These are phyloP conservation scores for Salpingus planirostris DNA, from an alignment of 2,888 invertebrate genomes.

Conservation along the genomic window DNA sequence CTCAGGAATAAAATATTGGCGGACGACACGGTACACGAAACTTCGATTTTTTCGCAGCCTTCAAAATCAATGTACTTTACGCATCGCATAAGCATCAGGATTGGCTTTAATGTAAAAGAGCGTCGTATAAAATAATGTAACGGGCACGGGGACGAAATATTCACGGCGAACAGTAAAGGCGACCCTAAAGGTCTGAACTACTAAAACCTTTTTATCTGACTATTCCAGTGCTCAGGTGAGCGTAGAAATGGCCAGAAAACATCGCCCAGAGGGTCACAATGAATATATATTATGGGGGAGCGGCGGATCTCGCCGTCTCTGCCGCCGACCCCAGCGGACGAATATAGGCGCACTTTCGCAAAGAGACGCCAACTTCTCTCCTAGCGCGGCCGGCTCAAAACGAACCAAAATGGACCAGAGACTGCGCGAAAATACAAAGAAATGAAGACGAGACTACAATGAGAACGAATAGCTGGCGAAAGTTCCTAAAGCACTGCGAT, in stretches of 20 bases:
- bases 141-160: conserved; percentile 11
- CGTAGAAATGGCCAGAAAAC: conserved; percentile 32
- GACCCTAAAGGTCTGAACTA: conserved; percentile 28
- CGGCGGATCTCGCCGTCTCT: conserved; percentile 3
- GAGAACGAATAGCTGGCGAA: conserved; percentile 22
- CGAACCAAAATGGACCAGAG: conserved; percentile 10
- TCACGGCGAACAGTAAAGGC: conserved; percentile 16
- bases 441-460: conserved; percentile 23
- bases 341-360: conserved; percentile 8
- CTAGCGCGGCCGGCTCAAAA: conserved; percentile 4
- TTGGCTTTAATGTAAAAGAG: conserved; percentile 5
- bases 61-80: conserved; percentile 1
- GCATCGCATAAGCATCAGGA: conserved; percentile 1
- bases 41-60: neutral
- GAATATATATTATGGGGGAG: conserved; percentile 27
- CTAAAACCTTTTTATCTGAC: conserved; percentile 33
- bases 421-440: conserved; percentile 17
- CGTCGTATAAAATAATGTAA: conserved; percentile 14
- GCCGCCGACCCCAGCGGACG: conserved; percentile 5
- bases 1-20: neutral
- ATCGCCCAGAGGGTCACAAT: conserved; percentile 31
- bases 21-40: too few species aligned
- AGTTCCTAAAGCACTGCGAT: conserved; percentile 21
- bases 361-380: conserved; percentile 4
- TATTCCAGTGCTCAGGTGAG: conserved; percentile 33